These are phyloP conservation scores for Musca domestica DNA, from an alignment of 1,140 invertebrate genomes.

Conservation along the genomic window DNA sequence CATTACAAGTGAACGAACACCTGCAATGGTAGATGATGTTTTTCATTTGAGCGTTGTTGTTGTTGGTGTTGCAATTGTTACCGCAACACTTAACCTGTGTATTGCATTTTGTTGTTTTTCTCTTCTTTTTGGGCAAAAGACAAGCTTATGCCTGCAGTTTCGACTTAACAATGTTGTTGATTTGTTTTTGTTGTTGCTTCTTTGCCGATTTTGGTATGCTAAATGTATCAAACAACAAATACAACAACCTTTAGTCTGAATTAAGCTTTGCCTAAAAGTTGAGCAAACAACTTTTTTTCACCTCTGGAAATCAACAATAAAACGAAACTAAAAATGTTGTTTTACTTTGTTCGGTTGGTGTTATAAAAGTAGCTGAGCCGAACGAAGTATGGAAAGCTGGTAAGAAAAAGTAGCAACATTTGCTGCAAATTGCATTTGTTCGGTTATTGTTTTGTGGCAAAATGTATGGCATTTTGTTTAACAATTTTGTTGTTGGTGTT, in stretches of 20 bases:
- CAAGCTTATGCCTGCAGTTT: too few relatives aligned
- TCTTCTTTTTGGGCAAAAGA: too few relatives aligned
- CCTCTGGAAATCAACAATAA: neutral
- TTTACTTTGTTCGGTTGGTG: conserved; percentile 1
- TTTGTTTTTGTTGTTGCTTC: too few relatives aligned
- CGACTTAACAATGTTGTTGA: too few relatives aligned
- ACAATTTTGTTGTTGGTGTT: too few relatives aligned
- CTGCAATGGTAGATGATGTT: neutral
- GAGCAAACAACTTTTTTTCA: neutral
- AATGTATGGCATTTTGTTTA: conserved; percentile 11
- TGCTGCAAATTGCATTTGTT: conserved; percentile 20
- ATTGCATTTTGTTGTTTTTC: neutral
- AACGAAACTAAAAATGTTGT: neutral
- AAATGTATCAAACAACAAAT: conserved; percentile 1
- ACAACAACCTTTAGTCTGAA: neutral
- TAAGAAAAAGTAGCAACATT: conserved; percentile 19
- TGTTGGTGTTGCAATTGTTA: conserved; percentile 2
- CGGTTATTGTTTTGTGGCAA: conserved; percentile 16
- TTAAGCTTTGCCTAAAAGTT: conserved; percentile 5
- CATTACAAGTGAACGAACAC: conserved; percentile 9
- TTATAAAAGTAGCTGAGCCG: conserved; percentile 10
- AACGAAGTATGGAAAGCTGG: too few relatives aligned
- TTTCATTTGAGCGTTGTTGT: neutral
- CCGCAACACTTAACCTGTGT: conserved; percentile 11
- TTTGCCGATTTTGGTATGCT: conserved; percentile 1